Evolutionary conservation across 2,888 invertebrate genomes (phyloP), one percentile per base, ranked within the genome.

Genomic region (Eupithecia exiguata): DNA sequence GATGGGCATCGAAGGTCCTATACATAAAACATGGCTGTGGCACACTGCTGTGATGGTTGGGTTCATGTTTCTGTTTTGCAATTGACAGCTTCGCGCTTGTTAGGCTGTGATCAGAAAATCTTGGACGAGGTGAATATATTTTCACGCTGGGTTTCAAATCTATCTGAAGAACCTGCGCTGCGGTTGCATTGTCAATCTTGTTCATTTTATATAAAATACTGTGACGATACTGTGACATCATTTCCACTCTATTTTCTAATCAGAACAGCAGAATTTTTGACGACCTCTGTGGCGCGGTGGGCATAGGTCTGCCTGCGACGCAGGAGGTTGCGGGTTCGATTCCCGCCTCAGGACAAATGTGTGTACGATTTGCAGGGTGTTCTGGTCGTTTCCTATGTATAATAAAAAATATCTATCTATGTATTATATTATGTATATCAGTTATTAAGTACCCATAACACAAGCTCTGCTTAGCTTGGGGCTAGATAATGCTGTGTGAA

Each of bases 1-100:
- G 89, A 91, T 90, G 89, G 87, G 91, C 89, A 92, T 92, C 86
- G 91, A 92, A 91, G 90, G 91, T 85, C 86, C 86, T 86, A 89
- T 91, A 86, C 90, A 92, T 92, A 91, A 92, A 91, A 91, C 89
- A 91, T 80, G 74, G 82, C 76, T 79, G 84, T 76, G 84, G 86
- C 81, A 86, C 84, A 91, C 84, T 76, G 88, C 70, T 58, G 58
- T 25, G 58, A 25, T 58, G 72, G 69, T 68, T 18, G 10, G 61
- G 30, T 66, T 68, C n/a, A 62, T 63, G 69, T 58, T 35, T 12
- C n/a, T 30, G 40, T 78, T 81, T 68, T 75, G 75, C 25, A 46
- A 70, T 70, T 65, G 70, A 65, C 70, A 63, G 70, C 16, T 36
- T 66, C 49, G 71, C 38, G 66, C 53, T 71, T 71, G 65, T 66